These are phyloP conservation scores for Hydractinia echinata DNA, from an alignment of 30 jellyfish, hydroid and myxozoan species.

Conservation along the genomic window DNA sequence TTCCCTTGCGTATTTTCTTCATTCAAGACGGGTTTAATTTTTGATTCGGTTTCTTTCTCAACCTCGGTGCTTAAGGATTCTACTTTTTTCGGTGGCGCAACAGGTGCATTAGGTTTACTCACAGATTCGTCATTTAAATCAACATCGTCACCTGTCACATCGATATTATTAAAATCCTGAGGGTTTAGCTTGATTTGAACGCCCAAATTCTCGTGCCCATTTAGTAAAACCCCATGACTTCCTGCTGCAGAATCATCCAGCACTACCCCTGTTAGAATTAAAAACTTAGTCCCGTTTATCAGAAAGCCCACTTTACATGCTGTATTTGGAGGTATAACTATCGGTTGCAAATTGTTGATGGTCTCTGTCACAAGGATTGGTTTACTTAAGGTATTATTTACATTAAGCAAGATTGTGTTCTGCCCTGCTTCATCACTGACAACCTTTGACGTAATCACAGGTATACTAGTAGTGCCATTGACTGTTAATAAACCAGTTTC, in stretches of 20 bases:
- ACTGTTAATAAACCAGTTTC: not conserved
- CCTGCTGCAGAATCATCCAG: conserved; percentile 37
- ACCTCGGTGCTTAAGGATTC: conserved; percentile 9
- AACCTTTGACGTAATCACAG: not conserved
- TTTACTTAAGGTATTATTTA: conserved; percentile 59
- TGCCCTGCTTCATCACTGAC: not conserved
- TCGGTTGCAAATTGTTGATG: conserved; percentile 60
- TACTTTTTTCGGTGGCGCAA: too few species aligned
- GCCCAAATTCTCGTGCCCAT: conserved; percentile 57
- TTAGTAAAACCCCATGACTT: conserved; percentile 47
- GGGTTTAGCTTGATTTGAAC: conserved; percentile 58
- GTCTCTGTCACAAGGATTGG: conserved; percentile 73
- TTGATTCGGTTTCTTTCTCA: not conserved
- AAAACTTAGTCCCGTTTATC: conserved; percentile 53
- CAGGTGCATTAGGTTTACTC: not conserved
- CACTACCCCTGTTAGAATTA: conserved; percentile 57
- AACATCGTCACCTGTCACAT: conserved; percentile 79
- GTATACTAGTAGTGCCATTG: not conserved
- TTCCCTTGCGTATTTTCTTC: not conserved
- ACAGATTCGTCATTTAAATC: conserved; percentile 17
- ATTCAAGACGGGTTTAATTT: conserved; percentile 12
- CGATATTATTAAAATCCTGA: conserved; percentile 61
- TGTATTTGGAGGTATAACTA: conserved; percentile 62
- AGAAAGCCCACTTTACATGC: conserved; percentile 73
- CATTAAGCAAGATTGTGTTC: conserved; percentile 50